Base-by-base conservation (phyloP, 1,140 invertebrate species). In the Cydia strobilella region DNA sequence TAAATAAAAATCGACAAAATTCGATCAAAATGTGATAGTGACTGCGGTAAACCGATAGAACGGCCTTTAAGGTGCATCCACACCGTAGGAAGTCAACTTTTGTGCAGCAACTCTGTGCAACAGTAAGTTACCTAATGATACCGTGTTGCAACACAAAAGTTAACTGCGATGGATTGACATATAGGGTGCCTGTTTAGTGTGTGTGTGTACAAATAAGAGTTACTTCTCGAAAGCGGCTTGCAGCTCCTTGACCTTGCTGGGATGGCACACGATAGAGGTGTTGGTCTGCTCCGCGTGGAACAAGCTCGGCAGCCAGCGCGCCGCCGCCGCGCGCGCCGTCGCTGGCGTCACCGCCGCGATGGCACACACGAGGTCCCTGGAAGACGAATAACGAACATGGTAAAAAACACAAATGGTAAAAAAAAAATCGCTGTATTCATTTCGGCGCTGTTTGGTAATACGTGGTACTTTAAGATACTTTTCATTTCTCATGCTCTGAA, bases 231-330 rank as follows among this genome's bases (percentile, higher is more conserved):
- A 96, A 51, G 94, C 94, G 12, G 93, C 88, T 23, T 93, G 89
- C 73, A 96, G 93, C 85, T 96, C 95, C 18, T 94, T 84, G 51
- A 95, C 94, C 92, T 97, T 97, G 65, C 94, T 93, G n/a, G 96
- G 95, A 86, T 96, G 95, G 86, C 96, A 97, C 35, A 96, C 96
- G 72, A 97, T 88, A 51, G 95, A 94, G 54, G 95, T 95, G 82
- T 95, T 95, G 54, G 94, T 93, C 51, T 90, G 80, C 15, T 91
- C 87, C 7, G 94, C 87, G 83, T 96, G 92, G 82, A 96, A 96
- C 45, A 98, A 86, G 25, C 94, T 90, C 3, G 94, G 92, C 23
- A 98, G 90, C 92, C 97, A 97, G 81, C 94, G 94, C 25, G 91
- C 83, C 6, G 96, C 96, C 62, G 97, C 95, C 73, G 93, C 89